These are phyloP conservation scores for Harpagus bidentatus DNA, from an alignment of 2,113 vertebrate genomes.

Conservation along the genomic window DNA sequence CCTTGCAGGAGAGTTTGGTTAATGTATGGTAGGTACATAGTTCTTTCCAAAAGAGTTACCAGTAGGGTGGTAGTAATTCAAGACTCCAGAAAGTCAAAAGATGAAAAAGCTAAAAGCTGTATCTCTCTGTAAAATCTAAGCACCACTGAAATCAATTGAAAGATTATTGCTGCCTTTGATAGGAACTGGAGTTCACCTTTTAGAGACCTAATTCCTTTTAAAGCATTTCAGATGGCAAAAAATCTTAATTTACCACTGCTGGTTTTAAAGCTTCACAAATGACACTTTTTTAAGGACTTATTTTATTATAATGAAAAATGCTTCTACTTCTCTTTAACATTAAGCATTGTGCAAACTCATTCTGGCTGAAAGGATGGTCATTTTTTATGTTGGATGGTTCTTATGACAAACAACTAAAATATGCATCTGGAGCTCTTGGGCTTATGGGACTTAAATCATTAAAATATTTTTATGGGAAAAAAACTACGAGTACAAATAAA, in stretches of 20 bases:
- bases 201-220: background rate
- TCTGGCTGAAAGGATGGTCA: background rate
- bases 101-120: background rate
- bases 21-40: background rate
- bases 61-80: background rate
- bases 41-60: background rate
- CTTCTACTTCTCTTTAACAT: background rate
- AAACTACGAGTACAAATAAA: background rate
- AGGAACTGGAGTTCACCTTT: background rate
- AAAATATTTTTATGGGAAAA: constrained; percentile 40
- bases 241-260: background rate
- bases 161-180: background rate
- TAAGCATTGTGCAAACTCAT: constrained; percentile 19
- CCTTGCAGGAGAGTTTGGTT: background rate
- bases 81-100: background rate
- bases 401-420: constrained; percentile 54
- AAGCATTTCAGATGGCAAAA: background rate
- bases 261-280: background rate
- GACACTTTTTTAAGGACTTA: background rate
- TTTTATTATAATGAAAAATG: background rate
- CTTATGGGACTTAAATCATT: constrained; percentile 50
- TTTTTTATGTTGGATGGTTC: constrained; percentile 3
- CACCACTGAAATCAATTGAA: background rate
- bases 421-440: constrained; percentile 43
- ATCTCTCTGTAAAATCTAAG: background rate